Percentiles rank a stretch among this genome's conserved stretches.
Evolutionary conservation across 2,113 vertebrate species (phyloP).

Genomic region (Grantiella picta): DNA sequence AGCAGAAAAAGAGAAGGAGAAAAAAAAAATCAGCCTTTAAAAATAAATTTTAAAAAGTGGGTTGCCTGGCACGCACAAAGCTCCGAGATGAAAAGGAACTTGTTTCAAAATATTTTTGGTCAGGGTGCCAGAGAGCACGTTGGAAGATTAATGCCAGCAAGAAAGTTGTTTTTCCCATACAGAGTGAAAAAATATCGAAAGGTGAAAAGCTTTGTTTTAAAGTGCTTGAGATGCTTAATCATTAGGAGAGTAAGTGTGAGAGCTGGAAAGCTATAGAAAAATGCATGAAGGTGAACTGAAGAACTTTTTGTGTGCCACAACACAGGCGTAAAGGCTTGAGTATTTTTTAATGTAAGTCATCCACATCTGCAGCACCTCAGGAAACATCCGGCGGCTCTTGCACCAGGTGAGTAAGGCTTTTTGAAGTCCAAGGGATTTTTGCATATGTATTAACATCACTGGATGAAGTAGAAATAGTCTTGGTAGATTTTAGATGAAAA

Average conservation of each 20-base stretch:
- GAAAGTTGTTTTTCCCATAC: neutral
- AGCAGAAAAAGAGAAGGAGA: neutral
- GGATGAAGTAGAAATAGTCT: neutral
- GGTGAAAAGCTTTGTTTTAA: slow-evolving; percentile 35
- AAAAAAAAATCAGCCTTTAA: neutral
- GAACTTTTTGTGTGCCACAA: neutral
- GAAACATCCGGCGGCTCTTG: neutral
- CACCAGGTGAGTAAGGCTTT: neutral
- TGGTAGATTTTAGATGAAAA: neutral
- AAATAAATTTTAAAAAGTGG: neutral
- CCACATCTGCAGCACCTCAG: neutral
- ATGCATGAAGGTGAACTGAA: neutral
- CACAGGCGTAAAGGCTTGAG: neutral
- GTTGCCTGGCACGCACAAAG: neutral
- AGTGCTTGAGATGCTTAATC: neutral
- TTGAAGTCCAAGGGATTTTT: neutral
- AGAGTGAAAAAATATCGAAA: neutral
- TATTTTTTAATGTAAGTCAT: neutral
- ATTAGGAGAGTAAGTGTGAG: neutral
- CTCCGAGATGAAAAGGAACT: neutral
- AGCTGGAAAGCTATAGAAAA: neutral
- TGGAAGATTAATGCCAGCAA: neutral
- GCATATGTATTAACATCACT: neutral
- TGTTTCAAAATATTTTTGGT: slow-evolving; percentile 19
- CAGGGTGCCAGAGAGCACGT: neutral